phyloP scores from a whole-genome alignment of 2,888 invertebrate species.

The Macroteleia sp. region DNA sequence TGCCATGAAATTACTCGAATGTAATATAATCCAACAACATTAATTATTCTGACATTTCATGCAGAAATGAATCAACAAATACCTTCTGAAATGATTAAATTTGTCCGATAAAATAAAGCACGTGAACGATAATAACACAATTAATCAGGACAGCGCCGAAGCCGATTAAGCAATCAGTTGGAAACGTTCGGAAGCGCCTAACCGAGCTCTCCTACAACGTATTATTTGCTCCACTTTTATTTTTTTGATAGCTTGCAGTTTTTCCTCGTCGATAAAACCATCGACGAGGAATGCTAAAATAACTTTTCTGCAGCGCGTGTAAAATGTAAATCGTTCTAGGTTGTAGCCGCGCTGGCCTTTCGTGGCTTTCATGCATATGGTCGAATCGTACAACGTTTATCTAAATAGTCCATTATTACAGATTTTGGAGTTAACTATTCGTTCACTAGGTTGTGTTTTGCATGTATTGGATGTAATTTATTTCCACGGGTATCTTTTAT shows the following conservation, averaged over 20 bases:
- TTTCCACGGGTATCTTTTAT: constrained; percentile 14
- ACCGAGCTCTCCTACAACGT: constrained; percentile 8
- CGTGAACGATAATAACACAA: constrained; percentile 23
- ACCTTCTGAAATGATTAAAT: constrained; percentile 1
- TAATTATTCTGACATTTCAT: constrained; percentile 7
- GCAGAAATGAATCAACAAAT: background rate
- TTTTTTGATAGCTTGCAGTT: constrained; percentile 48
- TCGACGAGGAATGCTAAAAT: constrained; percentile 47
- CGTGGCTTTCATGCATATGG: constrained; percentile 50
- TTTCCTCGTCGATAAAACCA: constrained; percentile 42
- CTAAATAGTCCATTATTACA: constrained; percentile 60
- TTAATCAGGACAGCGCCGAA: constrained; percentile 10
- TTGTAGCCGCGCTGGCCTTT: constrained; percentile 48
- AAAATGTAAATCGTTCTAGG: constrained; percentile 58
- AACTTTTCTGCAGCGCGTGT: constrained; percentile 48
- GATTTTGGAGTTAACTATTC: constrained; percentile 47
- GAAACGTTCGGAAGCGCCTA: constrained; percentile 10
- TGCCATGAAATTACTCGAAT: background rate
- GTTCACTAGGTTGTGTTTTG: constrained; percentile 19
- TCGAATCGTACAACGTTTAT: constrained; percentile 51
- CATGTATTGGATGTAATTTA: constrained; percentile 8
- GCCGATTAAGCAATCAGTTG: constrained; percentile 40
- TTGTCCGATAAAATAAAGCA: constrained; percentile 4
- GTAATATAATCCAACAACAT: constrained; percentile 1
- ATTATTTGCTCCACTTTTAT: constrained; percentile 40